Base-by-base conservation (phyloP, 2,888 invertebrate genomes). In the Eristalinus aeneus region DNA sequence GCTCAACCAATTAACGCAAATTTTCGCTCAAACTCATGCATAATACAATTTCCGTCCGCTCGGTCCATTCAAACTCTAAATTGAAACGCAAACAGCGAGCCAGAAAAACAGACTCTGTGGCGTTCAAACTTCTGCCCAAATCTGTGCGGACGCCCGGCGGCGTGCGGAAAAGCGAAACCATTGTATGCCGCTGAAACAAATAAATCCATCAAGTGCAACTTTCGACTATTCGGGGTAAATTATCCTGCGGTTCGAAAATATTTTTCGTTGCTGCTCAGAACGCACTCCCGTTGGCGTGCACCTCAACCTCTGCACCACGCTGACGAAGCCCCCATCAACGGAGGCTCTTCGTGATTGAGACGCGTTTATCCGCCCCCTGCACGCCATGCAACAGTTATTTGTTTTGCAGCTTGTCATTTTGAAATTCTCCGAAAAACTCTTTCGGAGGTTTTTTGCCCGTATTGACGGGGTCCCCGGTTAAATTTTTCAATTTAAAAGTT, bases 401-500 rank as follows among this genome's bases (percentile, higher is more conserved):
- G 32, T 63, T 10, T 56, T 72, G 69, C 16, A 64, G n/a, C 63
- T 27, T 68, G 53, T 54, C 39, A 39, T 39, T 39, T 39, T 46
- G 6, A 16, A 46, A 8, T 53, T 71, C 34, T 8, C 11, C 6
- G 22, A 6, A 76, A 75, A 80, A 58, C 16, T 39, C 56, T 23
- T 8, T 56, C 12, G 39, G 11, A 2, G 10, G 23, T 10, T 22
- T 72, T 80, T 76, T 74, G 67, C 73, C 65, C 31, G 34, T 69
- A 77, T 34, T 27, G 27, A 27, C 16, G 53, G 54, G 53, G 46
- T 65, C 82, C 72, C 74, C 65, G 61, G 69, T 74, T 69, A 46
- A 65, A 82, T 78, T 84, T 79, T 84, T 86, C 77, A 82, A 86
- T 86, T 77, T 82, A 74, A 74, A 65, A 74, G 69, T 82, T 82